Base-by-base conservation (phyloP, 2,113 vertebrate species). In the Chloropsis cyanopogon region DNA sequence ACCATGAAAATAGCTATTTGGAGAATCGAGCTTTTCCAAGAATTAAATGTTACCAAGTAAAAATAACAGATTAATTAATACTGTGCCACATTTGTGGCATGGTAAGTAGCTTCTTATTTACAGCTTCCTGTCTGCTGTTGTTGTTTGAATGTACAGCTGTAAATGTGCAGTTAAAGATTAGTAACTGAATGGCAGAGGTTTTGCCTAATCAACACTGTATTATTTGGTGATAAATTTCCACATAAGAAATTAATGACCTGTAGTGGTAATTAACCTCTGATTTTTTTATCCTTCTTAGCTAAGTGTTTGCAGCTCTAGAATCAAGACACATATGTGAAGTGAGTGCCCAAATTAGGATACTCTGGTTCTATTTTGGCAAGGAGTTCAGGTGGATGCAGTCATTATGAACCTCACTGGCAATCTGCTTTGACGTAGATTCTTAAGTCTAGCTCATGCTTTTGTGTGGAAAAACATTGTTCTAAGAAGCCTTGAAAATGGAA, bases 341-440 rank as follows among this genome's bases (percentile, higher is more conserved):
- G 73, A 44, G 50, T 82, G 42, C 28, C 42, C 64, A 19, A 12
- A 1, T 85, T 80, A 54, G 69, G n/a, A 68, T 49, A 39, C 23
- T 73, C 37, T 41, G 57, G n/a, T 72, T 93, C 56, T 70, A 2
- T 70, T 91, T 83, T 4, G 1, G 44, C 68, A 65, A 42, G 21
- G 49, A 88, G 65, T 64, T 96, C 75, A 86, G 68, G 77, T 94
- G 88, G 57, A 54, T 86, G 14, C 70, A 88, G 60, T 93, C 84
- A 85, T 96, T 98, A 96, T 95, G 44, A 72, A 35, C 63, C 64
- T 94, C 77, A 82, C 85, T 84, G 88, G 96, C 94, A 98, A 64
- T 97, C 90, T 66, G 90, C 97, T 98, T 98, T 97, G 96, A 98
- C 97, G 94, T 80, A 97, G 96, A 97, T 98, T 94, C 96, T 98